These are phyloP conservation scores for Mormyrus iriodes DNA, from an alignment of 2,113 vertebrate genomes.

Conservation along the genomic window DNA sequence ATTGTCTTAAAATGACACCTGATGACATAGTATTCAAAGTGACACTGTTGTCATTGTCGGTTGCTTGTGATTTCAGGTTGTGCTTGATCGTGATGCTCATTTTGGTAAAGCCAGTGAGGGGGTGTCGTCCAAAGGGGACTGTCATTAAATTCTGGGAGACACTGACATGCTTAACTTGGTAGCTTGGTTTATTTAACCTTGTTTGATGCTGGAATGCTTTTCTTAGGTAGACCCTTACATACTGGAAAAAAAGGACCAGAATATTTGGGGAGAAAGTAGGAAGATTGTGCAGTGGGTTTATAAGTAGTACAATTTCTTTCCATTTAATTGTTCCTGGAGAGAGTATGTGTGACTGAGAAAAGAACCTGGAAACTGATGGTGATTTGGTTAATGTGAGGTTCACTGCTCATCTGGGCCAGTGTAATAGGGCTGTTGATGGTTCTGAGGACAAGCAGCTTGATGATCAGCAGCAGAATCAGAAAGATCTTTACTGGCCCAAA, in stretches of 20 bases:
- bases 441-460: neutral
- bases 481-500: neutral
- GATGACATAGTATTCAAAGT: neutral
- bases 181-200: neutral
- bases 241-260: neutral
- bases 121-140: neutral
- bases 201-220: neutral
- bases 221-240: neutral
- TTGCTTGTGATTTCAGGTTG: neutral
- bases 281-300: neutral
- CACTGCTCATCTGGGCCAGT: neutral
- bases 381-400: neutral
- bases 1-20: neutral
- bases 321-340: neutral
- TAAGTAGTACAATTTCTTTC: neutral
- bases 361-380: neutral
- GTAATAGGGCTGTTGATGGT: neutral
- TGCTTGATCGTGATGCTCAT: neutral
- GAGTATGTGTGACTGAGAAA: neutral
- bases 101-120: neutral
- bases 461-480: neutral
- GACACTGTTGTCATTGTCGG: neutral
- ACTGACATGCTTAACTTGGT: neutral
- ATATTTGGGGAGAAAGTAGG: neutral
- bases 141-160: neutral